phyloP scores from a whole-genome alignment of 2,113 vertebrate genomes.

The Polypterus bichir region DNA sequence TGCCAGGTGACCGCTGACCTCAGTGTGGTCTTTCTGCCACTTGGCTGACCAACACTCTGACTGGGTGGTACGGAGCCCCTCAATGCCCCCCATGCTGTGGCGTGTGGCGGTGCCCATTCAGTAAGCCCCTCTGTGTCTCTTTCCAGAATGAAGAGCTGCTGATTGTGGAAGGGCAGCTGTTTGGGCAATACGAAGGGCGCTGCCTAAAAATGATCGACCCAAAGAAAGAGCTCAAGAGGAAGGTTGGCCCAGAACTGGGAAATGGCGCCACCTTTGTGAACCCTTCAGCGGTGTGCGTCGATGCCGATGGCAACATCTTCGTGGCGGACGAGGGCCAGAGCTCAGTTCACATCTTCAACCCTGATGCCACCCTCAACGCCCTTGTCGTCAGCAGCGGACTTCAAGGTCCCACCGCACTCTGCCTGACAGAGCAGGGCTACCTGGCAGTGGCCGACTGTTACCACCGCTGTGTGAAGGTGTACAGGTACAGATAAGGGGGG shows the following conservation, averaged over 20 bases:
- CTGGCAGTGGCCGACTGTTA: constrained; percentile 20
- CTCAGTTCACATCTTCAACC: constrained; percentile 20
- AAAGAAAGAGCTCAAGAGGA: constrained; percentile 15
- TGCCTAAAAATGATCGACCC: constrained; percentile 15
- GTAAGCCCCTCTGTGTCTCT: not conserved
- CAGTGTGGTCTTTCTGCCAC: too few relatives aligned
- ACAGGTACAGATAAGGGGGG: constrained; percentile 12
- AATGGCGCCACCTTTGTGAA: constrained; percentile 4
- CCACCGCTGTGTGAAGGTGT: constrained; percentile 23
- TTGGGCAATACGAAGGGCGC: constrained; percentile 10
- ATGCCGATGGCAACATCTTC: constrained; percentile 18
- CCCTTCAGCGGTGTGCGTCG: constrained; percentile 8
- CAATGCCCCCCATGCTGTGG: too few relatives aligned
- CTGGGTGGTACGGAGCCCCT: too few relatives aligned
- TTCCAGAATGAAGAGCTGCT: constrained; percentile 20
- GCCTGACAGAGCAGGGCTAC: constrained; percentile 14
- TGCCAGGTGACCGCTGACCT: too few relatives aligned
- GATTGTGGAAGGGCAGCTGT: constrained; percentile 19
- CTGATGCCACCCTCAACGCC: constrained; percentile 16
- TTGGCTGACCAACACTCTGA: too few relatives aligned
- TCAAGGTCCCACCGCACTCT: constrained; percentile 15
- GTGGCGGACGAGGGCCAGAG: constrained; percentile 5
- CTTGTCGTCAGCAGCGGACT: constrained; percentile 9
- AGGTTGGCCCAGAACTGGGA: constrained; percentile 11
- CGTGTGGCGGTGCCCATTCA: too few relatives aligned